Evolutionary conservation across 2,113 vertebrate genomes (phyloP), one percentile per base, ranked within the genome.

Genomic region (Lampris megalopsis): DNA sequence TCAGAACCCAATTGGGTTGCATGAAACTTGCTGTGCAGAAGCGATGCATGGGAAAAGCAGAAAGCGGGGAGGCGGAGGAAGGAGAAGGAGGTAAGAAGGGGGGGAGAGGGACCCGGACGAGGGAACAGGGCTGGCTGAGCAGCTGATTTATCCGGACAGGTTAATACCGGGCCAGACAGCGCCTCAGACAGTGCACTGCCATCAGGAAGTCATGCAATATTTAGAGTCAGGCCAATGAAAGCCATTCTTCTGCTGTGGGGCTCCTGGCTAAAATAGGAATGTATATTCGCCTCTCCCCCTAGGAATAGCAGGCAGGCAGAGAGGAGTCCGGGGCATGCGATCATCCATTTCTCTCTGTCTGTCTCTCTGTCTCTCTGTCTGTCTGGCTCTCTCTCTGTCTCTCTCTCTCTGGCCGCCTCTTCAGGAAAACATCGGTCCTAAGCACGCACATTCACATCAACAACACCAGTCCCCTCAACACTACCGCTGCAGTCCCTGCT

Each of bases 121-220:
- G 68, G 47, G 73, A 58, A 75, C 82, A 86, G 80, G 81, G 56
- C 6, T 85, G 77, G 82, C 88, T 90, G 86, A 87, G 84, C 61
- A 81, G 81, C 83, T 94, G 94, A 96, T 95, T 94, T 93, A 95
- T 93, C 91, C 73, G 86, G 95, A 94, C 95, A 96, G 94, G 93
- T 91, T 92, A 91, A 92, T 93, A 93, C 89, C 77, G 78, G 86
- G 91, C 86, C 90, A 92, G 87, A 90, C 91, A 87, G 88, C n/a
- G 77, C 71, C 82, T 86, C 79, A 89, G 87, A 92, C 91, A 92
- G 92, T 89, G 89, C 73, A 89, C 88, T 89, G 71, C 87, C 92
- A 94, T 93, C 93, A 94, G 91, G 87, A 91, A 90, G 90, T 92
- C 94, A 93, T 92, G 92, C 83, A 94, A 95, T 95, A 95, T 95